A percentile compares a stretch with the other conserved stretches of the same genome.
These are phyloP conservation scores for Halcyon malimbica DNA, from an alignment of 2,113 vertebrate genomes.

Conservation along the genomic window DNA sequence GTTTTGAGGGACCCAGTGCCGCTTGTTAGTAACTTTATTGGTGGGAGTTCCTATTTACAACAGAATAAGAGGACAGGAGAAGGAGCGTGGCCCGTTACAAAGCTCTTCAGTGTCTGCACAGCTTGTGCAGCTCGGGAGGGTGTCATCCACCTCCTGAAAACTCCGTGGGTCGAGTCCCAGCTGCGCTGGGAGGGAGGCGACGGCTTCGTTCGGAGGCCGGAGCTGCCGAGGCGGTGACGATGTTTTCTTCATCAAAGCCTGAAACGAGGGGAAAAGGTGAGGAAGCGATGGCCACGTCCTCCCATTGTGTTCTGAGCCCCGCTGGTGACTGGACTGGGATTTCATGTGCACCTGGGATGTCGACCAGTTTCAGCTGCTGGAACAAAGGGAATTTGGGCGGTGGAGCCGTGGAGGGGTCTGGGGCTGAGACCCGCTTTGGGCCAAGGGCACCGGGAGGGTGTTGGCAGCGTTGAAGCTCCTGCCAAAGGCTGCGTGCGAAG, in stretches of 20 bases:
- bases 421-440: neutral
- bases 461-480: accelerated
- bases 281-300: neutral
- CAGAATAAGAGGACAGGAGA: neutral
- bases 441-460: neutral
- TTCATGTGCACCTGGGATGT: accelerated
- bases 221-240: accelerated
- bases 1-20: accelerated
- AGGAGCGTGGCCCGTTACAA: neutral
- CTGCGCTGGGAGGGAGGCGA: accelerated
- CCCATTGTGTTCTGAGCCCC: neutral
- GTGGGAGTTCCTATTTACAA: slow-evolving; percentile 5
- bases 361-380: neutral
- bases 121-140: accelerated
- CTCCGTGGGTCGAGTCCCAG: accelerated
- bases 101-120: neutral
- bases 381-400: neutral
- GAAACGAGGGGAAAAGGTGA: neutral
- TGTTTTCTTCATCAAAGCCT: neutral
- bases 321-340: accelerated
- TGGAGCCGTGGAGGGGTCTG: neutral
- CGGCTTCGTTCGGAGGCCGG: accelerated
- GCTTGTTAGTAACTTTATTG: neutral
- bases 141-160: neutral
- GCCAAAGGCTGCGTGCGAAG: neutral